Conservation (phyloP, 1,140 invertebrate species). For the Drosophila quadrilineata region DNA sequence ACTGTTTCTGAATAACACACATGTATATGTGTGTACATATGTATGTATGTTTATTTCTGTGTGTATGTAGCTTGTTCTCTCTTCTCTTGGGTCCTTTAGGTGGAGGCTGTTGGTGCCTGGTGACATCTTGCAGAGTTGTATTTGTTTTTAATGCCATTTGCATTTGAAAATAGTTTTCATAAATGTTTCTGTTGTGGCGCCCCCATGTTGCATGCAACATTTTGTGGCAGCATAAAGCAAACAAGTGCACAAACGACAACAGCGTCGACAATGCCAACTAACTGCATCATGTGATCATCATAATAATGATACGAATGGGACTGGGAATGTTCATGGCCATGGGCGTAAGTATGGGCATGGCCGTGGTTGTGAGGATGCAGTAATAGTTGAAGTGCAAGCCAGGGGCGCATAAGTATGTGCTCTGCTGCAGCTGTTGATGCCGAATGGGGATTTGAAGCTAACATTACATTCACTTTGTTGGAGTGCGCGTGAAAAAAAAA, state of each 20-base stretch:
- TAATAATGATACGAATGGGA: slow-evolving; percentile 27
- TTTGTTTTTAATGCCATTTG: slow-evolving; percentile 61
- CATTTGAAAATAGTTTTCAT: slow-evolving; percentile 68
- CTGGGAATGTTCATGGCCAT: not conserved
- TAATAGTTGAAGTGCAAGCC: not conserved
- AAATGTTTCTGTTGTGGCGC: slow-evolving; percentile 44
- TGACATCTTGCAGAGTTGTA: slow-evolving; percentile 52
- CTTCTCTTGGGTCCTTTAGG: too few species aligned
- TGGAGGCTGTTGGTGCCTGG: too few species aligned
- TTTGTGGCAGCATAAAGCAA: slow-evolving; percentile 38
- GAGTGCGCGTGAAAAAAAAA: slow-evolving; percentile 21
- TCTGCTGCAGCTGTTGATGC: not conserved
- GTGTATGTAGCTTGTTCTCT: too few species aligned
- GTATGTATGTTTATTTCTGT: not conserved
- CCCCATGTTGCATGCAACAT: slow-evolving; percentile 14
- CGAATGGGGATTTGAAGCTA: slow-evolving; percentile 6
- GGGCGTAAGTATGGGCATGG: too few species aligned
- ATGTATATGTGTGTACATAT: not conserved
- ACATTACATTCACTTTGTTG: slow-evolving; percentile 60
- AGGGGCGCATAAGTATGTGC: not conserved
- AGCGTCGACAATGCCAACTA: slow-evolving; percentile 17
- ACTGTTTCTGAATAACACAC: slow-evolving; percentile 10
- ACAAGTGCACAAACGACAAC: not conserved
- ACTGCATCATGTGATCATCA: too few species aligned
- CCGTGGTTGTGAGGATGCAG: too few species aligned